These are phyloP conservation scores for Aethes cnicana DNA, from an alignment of 2,888 invertebrate genomes.

Conservation along the genomic window DNA sequence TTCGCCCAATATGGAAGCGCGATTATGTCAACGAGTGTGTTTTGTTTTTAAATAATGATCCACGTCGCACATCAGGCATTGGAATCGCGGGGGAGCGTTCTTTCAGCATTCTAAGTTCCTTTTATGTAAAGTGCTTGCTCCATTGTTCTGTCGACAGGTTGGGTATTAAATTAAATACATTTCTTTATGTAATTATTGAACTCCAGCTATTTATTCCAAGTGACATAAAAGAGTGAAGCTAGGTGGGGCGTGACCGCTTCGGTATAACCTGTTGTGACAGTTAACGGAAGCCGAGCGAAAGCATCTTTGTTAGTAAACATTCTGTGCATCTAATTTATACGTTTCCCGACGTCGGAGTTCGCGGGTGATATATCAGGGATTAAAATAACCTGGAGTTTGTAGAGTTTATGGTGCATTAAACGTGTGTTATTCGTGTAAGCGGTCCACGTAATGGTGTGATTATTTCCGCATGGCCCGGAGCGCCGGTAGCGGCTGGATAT, in stretches of 20 bases:
- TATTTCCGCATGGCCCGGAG: slow-evolving; percentile 64
- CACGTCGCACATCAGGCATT: slow-evolving; percentile 58
- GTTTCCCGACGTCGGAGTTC: slow-evolving; percentile 22
- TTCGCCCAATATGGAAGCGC: slow-evolving; percentile 75
- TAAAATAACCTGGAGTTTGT: slow-evolving; percentile 28
- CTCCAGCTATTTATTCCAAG: not conserved
- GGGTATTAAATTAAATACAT: slow-evolving; percentile 9
- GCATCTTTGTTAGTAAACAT: slow-evolving; percentile 29
- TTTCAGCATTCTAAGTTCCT: slow-evolving; percentile 55
- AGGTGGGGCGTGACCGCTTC: not conserved
- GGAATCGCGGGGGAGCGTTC: slow-evolving; percentile 53
- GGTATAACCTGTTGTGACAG: slow-evolving; percentile 26
- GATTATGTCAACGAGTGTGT: slow-evolving; percentile 78
- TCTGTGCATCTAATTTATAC: slow-evolving; percentile 24
- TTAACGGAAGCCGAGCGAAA: slow-evolving; percentile 13
- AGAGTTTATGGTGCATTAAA: slow-evolving; percentile 26
- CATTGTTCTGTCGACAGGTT: slow-evolving; percentile 16
- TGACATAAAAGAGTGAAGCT: slow-evolving; percentile 1
- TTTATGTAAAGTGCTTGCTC: slow-evolving; percentile 32
- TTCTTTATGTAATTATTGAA: slow-evolving; percentile 1
- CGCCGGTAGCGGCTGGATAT: too few species aligned
- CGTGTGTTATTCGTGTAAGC: slow-evolving; percentile 21
- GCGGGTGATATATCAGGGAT: slow-evolving; percentile 28
- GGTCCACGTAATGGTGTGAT: slow-evolving; percentile 51
- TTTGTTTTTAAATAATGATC: slow-evolving; percentile 74